Evolutionary conservation across 2,888 invertebrate genomes (phyloP), one percentile per base, ranked within the genome.

Genomic region (Acanthococcus lagerstroemiae): DNA sequence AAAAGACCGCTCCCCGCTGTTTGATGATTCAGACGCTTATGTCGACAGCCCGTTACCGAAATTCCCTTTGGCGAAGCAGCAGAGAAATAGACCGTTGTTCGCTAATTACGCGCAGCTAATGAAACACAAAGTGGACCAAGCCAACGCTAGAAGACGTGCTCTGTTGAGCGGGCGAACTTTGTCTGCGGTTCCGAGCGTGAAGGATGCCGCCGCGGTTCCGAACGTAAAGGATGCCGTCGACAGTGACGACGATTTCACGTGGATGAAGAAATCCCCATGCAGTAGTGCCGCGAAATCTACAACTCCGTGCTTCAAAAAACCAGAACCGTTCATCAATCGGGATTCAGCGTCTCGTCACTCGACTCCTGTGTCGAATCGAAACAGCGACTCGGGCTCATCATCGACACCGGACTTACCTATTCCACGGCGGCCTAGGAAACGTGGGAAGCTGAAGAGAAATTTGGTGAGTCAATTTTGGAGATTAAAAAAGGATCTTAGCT

Each of bases 251-350:
- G 61, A 61, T 7, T 61, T 61, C 19, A 46, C 52, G 1, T 61
- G 61, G 61, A 19, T 26, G 25, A 58, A 37, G 2, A 22, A 9
- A n/a, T 30, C 22, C 2, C 15, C n/a, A 3, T 25, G 1, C 1
- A n/a, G 25, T 58, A 25, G 3, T 24, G 7, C 55, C 37, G 37
- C 15, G 4, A 6, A 45, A 45, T 45, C 46, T n/a, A 17, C 4
- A 45, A 15, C n/a, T n/a, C 46, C 58, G 3, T 25, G 50, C 22
- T 61, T 61, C 21, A 61, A 61, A 7, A 61, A 61, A 52, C 61
- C 61, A 1, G 44, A 50, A 2, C 52, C 52, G n/a, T 21, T 27
- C 15, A 4, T 52, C n/a, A 61, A 27, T 6, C 30, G 24, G 24
- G 45, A 45, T 1, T 58, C 58, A 45, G 6, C 44, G 17, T 58